Conservation (phyloP, 2,797 vertebrate species). For the Apogon talboti region DNA sequence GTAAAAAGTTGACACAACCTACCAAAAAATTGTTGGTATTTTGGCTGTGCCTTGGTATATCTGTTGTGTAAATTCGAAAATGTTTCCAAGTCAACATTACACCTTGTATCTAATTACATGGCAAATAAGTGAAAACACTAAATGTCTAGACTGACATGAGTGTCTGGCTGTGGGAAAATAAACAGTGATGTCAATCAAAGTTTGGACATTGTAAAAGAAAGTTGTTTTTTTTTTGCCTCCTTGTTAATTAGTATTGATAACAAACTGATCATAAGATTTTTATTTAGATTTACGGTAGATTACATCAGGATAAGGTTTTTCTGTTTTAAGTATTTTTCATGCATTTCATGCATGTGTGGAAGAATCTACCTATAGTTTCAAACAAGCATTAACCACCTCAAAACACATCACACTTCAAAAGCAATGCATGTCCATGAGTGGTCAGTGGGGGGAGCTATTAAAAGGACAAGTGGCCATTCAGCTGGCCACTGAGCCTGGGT, state of each 20-base stretch:
- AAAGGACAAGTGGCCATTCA: conserved; percentile 13
- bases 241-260: neutral
- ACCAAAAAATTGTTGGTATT: neutral
- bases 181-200: conserved; percentile 1
- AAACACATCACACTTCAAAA: conserved; percentile 1
- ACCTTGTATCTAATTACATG: conserved; percentile 54
- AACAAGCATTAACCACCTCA: neutral
- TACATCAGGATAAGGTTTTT: too few relatives aligned
- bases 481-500: conserved; percentile 15
- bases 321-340: neutral
- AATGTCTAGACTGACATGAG: conserved; percentile 21
- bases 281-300: conserved; percentile 4
- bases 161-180: conserved; percentile 38
- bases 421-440: neutral
- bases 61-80: conserved; percentile 15
- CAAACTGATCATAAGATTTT: conserved; percentile 3
- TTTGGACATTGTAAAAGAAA: too few relatives aligned
- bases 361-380: neutral
- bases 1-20: neutral
- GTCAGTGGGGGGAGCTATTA: conserved; percentile 27
- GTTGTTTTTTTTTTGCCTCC: too few relatives aligned
- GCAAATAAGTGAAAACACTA: conserved; percentile 46
- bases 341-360: neutral
- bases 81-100: conserved; percentile 31
- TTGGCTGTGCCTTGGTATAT: conserved; percentile 3